Conservation (phyloP, 2,113 vertebrate species). For the Amazona vittata region DNA sequence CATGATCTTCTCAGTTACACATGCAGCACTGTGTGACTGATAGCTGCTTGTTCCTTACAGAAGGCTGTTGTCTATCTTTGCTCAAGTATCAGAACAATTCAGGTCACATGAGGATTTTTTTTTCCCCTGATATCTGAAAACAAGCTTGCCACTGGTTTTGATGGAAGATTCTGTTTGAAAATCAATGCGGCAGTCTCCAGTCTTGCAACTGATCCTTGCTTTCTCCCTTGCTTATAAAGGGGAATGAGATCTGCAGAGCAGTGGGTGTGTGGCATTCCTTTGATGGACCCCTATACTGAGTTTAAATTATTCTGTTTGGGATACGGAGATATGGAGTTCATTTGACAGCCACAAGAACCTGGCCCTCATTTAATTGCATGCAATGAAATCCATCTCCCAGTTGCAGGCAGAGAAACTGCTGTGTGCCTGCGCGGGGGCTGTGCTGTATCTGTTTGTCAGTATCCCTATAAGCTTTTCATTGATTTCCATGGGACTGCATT, state of each 20-base stretch:
- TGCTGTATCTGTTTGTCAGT: neutral
- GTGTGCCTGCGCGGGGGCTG: neutral
- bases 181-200: constrained; percentile 7
- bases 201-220: constrained; percentile 12
- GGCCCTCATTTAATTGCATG: neutral
- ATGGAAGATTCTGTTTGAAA: constrained; percentile 59
- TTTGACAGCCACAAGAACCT: constrained; percentile 11
- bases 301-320: constrained; percentile 61
- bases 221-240: neutral
- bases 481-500: neutral
- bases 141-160: constrained; percentile 26
- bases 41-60: neutral
- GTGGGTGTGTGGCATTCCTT: neutral
- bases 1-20: neutral
- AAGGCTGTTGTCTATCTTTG: neutral
- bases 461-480: neutral
- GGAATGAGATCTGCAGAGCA: neutral
- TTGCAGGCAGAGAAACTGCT: neutral
- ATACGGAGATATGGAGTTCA: neutral
- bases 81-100: neutral
- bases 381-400: neutral
- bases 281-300: neutral
- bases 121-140: neutral
- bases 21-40: neutral
- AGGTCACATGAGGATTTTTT: neutral